Conservation (phyloP, 2,888 invertebrate species). For the Synergus itoensis region DNA sequence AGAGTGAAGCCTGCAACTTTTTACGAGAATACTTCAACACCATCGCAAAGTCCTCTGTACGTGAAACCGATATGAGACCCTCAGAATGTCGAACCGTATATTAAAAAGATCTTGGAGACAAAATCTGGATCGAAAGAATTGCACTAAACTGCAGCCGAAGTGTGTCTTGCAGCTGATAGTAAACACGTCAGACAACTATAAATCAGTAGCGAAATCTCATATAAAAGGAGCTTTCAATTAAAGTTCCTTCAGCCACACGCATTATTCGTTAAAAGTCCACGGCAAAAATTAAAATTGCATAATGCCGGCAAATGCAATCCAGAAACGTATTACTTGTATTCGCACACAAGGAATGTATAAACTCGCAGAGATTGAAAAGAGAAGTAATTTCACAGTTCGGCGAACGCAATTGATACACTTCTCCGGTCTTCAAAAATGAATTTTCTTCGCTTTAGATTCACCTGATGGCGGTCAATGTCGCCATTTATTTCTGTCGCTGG, state of each 20-base stretch:
- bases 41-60: constrained; percentile 53
- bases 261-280: no score
- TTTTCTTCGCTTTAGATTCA: not conserved
- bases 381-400: not conserved
- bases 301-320: not conserved
- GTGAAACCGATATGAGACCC: constrained; percentile 56
- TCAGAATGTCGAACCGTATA: constrained; percentile 54
- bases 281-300: not conserved
- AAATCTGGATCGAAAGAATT: constrained; percentile 3
- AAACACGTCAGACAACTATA: not conserved
- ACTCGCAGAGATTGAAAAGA: not conserved
- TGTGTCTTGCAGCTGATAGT: constrained; percentile 6
- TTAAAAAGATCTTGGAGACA: constrained; percentile 54
- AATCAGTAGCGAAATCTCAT: no score
- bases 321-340: not conserved
- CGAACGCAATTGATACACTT: not conserved
- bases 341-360: not conserved
- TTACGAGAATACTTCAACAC: constrained; percentile 65
- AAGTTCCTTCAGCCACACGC: no score
- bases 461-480: constrained; percentile 2
- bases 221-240: no score
- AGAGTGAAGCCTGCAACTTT: constrained; percentile 57
- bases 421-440: not conserved
- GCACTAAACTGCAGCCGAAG: not conserved
- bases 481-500: constrained; percentile 4